Conservation (phyloP, 2,888 invertebrate genomes). For the Parnassius apollo region DNA sequence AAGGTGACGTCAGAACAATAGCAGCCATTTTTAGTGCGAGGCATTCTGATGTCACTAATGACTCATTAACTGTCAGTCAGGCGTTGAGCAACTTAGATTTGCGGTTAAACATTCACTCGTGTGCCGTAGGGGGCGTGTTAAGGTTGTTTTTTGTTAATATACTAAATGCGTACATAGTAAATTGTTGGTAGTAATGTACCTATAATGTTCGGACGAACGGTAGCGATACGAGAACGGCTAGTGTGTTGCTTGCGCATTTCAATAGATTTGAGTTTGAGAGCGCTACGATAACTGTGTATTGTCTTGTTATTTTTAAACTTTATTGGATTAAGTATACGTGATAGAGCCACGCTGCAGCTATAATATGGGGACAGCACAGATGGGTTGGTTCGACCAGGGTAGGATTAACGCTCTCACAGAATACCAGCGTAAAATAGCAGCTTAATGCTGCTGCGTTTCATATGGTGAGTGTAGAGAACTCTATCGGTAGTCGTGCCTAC, state of each 20-base stretch:
- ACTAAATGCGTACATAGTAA: not conserved
- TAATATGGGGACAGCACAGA: no score
- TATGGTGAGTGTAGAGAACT: no score
- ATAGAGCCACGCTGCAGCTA: no score
- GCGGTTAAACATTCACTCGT: not conserved
- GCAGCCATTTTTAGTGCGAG: slow-evolving; percentile 14
- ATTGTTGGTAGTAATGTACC: no score
- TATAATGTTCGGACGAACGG: not conserved
- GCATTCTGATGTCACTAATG: slow-evolving; percentile 23
- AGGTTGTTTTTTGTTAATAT: slow-evolving; percentile 5
- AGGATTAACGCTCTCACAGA: no score
- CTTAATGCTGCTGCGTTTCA: no score
- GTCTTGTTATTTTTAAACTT: no score
- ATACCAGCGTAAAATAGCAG: no score
- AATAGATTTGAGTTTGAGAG: not conserved
- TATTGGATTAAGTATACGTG: no score
- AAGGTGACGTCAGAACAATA: not conserved
- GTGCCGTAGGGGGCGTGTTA: not conserved
- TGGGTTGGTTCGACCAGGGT: no score
- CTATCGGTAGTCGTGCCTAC: no score
- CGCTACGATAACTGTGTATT: not conserved
- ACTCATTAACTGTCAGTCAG: slow-evolving; percentile 13
- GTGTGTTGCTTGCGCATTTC: slow-evolving; percentile 1
- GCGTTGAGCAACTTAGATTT: not conserved
- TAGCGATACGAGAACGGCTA: slow-evolving; percentile 4